A percentile compares a stretch with the other conserved stretches of the same genome.
phyloP scores from a whole-genome alignment of 1,140 invertebrate species.

The Ostrea denselamellosa region DNA sequence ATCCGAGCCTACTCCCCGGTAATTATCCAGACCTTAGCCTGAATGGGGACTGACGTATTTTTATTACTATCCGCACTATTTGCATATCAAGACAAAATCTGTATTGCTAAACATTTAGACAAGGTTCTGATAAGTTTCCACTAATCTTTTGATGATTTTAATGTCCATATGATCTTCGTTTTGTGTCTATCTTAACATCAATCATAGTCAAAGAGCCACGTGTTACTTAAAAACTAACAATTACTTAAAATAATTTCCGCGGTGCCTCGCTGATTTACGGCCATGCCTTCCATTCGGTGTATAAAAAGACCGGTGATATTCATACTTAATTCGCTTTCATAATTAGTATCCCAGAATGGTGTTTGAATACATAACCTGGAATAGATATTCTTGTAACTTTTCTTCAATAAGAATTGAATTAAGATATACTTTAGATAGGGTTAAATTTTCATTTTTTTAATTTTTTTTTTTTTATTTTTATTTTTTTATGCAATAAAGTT shows the following conservation, averaged over 20 bases:
- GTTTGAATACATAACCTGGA: neutral
- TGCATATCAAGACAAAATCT: constrained; percentile 33
- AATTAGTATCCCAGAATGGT: no score
- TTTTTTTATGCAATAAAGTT: no score
- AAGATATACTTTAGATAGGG: no score
- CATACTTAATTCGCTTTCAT: no score
- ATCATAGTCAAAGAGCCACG: constrained; percentile 8
- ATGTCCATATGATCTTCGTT: neutral
- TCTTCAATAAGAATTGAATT: no score
- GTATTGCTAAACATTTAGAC: constrained; percentile 18
- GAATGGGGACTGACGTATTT: neutral
- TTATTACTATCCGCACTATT: neutral
- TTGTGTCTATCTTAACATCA: neutral
- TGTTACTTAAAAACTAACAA: neutral
- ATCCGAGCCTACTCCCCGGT: neutral
- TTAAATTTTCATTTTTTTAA: no score
- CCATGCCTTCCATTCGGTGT: neutral
- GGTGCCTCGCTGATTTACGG: neutral
- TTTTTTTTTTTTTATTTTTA: no score
- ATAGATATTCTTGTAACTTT: neutral
- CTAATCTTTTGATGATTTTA: constrained; percentile 6
- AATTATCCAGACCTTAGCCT: neutral
- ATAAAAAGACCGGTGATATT: neutral
- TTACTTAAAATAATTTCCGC: constrained; percentile 10
- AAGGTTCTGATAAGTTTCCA: neutral